Evolutionary conservation across 2,113 vertebrate species (phyloP).

Genomic region (Myotis lucifugus): DNA sequence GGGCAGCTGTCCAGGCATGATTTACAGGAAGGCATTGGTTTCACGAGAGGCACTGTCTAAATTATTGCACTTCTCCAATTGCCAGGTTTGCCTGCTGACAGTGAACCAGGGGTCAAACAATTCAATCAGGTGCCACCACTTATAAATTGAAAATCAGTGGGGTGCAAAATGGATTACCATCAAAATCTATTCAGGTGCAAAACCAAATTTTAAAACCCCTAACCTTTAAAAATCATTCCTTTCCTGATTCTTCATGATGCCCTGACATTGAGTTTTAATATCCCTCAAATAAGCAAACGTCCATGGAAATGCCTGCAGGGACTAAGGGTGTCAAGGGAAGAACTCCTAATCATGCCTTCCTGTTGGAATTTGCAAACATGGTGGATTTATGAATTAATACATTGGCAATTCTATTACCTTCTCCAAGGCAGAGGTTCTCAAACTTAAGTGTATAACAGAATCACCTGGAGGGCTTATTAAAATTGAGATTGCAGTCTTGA

Average conservation of each 20-base stretch:
- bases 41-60: conserved; percentile 41
- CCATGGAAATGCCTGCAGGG: background rate
- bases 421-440: background rate
- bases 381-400: background rate
- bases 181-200: conserved; percentile 72
- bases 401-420: background rate
- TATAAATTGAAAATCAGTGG: conserved; percentile 76
- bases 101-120: conserved; percentile 57
- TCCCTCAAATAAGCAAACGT: background rate
- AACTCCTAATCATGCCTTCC: background rate
- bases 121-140: conserved; percentile 68
- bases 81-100: conserved; percentile 57
- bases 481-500: background rate
- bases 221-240: conserved; percentile 54
- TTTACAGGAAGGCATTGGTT: conserved; percentile 46
- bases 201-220: conserved; percentile 63
- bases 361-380: background rate
- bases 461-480: background rate
- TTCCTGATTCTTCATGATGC: conserved; percentile 48
- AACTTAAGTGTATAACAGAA: background rate
- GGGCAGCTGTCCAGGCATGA: conserved; percentile 44
- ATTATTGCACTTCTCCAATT: conserved; percentile 47
- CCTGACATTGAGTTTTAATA: conserved; percentile 49
- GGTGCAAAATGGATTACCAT: conserved; percentile 74
- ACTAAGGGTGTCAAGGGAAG: background rate